phyloP scores from a whole-genome alignment of 2,113 vertebrate genomes.

The Junco hyemalis region DNA sequence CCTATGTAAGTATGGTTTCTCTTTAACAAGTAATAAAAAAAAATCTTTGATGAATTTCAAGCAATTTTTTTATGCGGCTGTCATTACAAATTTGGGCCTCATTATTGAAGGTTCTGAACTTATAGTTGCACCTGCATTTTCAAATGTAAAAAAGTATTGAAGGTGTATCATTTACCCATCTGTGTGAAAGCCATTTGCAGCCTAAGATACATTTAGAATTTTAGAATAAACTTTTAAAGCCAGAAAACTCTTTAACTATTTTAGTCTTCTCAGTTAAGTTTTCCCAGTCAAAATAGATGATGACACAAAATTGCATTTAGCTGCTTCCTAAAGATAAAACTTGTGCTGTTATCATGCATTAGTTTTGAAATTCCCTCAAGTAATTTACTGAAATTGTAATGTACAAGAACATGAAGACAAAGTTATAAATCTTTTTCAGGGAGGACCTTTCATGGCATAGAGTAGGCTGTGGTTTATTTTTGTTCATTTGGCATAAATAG shows the following conservation, averaged over 20 bases:
- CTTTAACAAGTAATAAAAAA: not conserved
- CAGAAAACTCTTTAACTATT: not conserved
- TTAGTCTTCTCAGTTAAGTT: not conserved
- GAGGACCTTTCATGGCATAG: not conserved
- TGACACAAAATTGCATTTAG: not conserved
- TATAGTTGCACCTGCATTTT: not conserved
- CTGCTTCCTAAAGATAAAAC: slow-evolving; percentile 17
- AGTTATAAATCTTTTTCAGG: not conserved
- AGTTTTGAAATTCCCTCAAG: slow-evolving; percentile 8
- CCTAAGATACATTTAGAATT: not conserved
- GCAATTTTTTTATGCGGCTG: not conserved
- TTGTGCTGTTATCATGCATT: not conserved
- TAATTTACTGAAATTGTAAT: not conserved
- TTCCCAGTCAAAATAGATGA: not conserved
- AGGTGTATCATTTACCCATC: not conserved
- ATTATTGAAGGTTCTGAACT: not conserved
- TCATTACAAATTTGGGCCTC: not conserved
- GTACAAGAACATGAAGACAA: not conserved
- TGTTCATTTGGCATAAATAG: not conserved
- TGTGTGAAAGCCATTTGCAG: not conserved
- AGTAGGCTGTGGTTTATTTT: not conserved
- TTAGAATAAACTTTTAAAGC: not conserved
- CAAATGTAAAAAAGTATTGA: not conserved
- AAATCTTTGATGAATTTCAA: not conserved
- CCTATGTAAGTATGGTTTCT: not conserved